phyloP scores from a whole-genome alignment of 2,888 invertebrate species.

The Mesochorus sp. region DNA sequence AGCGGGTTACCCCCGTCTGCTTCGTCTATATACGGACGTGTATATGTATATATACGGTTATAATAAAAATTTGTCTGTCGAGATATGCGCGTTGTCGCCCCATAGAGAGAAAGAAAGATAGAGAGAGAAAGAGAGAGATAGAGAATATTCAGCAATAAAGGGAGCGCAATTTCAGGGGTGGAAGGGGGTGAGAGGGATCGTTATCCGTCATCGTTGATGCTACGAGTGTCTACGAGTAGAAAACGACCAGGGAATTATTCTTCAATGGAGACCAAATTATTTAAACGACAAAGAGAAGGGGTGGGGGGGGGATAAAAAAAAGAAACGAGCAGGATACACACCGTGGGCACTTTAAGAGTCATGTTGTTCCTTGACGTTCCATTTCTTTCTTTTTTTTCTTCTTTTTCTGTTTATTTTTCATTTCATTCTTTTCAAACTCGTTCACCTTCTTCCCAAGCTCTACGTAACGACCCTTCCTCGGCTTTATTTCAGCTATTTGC shows the following conservation, averaged over 20 bases:
- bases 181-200: background rate
- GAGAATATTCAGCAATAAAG: background rate
- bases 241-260: constrained; percentile 36
- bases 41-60: no score
- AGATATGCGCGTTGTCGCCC: no score
- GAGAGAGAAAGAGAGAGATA: background rate
- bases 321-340: background rate
- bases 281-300: constrained; percentile 24
- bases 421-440: no score
- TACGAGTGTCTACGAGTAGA: constrained; percentile 29
- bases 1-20: background rate
- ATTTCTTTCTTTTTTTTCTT: background rate
- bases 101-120: background rate
- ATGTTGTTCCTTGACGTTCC: background rate
- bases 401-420: background rate
- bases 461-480: background rate
- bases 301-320: background rate
- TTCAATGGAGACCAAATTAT: constrained; percentile 44
- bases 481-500: constrained; percentile 20
- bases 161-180: background rate
- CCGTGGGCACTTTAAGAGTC: constrained; percentile 23
- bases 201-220: constrained; percentile 52
- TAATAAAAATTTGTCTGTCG: no score
- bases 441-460: background rate
- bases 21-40: background rate